Base-by-base conservation (phyloP, 2,113 vertebrate species). In the Danio rerio region DNA sequence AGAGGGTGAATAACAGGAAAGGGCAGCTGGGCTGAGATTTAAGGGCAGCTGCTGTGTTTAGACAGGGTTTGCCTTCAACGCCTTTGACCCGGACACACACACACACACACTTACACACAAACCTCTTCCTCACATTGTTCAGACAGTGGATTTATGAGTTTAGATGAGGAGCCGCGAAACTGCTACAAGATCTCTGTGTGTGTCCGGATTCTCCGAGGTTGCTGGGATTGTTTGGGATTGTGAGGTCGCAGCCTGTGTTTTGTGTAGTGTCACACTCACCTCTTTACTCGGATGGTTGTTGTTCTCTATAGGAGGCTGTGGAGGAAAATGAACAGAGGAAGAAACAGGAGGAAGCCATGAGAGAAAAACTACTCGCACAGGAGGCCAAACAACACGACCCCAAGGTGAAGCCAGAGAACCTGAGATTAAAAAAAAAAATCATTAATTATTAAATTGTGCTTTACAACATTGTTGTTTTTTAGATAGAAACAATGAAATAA, bases 381-480 rank as follows among this genome's bases (percentile, higher is more conserved):
- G 97, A 98, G 93, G 97, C 96, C 31, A 98, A 97, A 91, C 96
- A 98, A 91, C 94, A 97, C 72, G 95, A 98, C 87, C 95, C 95
- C 84, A 99, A 98, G 96, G 97, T 98, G 89, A 65, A 74, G 50
- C 13, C 69, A 47, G 11, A 18, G 31, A 3, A 13, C n/a, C 3
- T n/a, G 40, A 31, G 6, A 16, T 31, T 31, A 42, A 63, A 62
- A 62, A 15, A 42, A 4, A 15, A 0, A 31, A 65, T n/a, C n/a
- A 16, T 52, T 1, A n/a, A n/a, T n/a, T n/a, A n/a, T n/a, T n/a
- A n/a, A n/a, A n/a, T n/a, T n/a, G n/a, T n/a, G n/a, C n/a, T n/a
- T n/a, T n/a, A n/a, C n/a, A n/a, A n/a, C n/a, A n/a, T n/a, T n/a
- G n/a, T n/a, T n/a, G n/a, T 13, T 5, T 52, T 52, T 61, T 61